These are phyloP conservation scores for Gorsachius goisagi DNA, from an alignment of 2,113 vertebrate species.

Conservation along the genomic window DNA sequence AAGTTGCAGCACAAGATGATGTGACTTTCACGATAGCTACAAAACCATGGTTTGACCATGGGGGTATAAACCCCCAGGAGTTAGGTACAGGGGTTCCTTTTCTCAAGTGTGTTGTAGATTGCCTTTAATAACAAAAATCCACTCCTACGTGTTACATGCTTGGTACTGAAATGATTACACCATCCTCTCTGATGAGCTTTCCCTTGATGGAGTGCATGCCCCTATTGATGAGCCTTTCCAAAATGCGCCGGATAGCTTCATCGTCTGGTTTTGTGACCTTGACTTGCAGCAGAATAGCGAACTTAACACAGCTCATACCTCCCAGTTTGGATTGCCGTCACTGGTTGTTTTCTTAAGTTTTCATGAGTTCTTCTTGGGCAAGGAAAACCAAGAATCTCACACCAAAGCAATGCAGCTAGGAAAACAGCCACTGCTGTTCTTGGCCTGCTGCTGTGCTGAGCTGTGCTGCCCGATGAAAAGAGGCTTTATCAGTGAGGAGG, in stretches of 20 bases:
- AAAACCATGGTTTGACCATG: rapidly evolving
- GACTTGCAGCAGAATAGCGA: neutral
- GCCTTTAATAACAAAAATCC: neutral
- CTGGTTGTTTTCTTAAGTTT: conserved; percentile 10
- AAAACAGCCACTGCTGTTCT: conserved; percentile 40
- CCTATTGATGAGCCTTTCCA: rapidly evolving
- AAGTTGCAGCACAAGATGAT: too few species aligned
- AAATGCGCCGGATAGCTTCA: rapidly evolving
- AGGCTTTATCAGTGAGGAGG: neutral
- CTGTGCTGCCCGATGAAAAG: neutral
- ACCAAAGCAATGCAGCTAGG: neutral
- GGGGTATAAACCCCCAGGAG: rapidly evolving
- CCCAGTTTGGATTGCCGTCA: neutral
- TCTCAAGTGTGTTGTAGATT: too few species aligned
- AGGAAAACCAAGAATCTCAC: neutral
- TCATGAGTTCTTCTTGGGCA: neutral
- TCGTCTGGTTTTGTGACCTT: neutral
- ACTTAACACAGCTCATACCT: neutral
- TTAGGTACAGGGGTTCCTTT: neutral
- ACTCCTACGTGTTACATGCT: rapidly evolving
- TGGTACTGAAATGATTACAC: rapidly evolving
- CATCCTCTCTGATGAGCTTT: neutral
- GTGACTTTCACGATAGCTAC: neutral
- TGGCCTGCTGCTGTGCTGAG: conserved; percentile 2
- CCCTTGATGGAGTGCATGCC: too few species aligned